A percentile compares a stretch with the other conserved stretches of the same genome.
Evolutionary conservation across 2,113 vertebrate genomes (phyloP).

Genomic region (Muntiacus reevesi): DNA sequence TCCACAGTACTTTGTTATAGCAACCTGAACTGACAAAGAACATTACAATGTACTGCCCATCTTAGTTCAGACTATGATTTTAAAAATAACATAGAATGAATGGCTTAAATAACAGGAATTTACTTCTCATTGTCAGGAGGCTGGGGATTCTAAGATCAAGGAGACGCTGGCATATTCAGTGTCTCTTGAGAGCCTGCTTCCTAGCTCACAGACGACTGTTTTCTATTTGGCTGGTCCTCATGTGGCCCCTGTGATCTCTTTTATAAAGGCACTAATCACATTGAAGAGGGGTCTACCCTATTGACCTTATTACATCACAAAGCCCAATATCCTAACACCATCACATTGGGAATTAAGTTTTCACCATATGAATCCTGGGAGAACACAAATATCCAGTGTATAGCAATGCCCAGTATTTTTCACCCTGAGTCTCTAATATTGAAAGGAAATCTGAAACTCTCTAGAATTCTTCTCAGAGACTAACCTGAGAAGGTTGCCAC

Average conservation of each 20-base stretch:
- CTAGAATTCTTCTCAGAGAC: neutral
- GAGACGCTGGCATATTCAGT: neutral
- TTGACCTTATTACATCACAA: neutral
- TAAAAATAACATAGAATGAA: neutral
- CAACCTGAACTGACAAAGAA: neutral
- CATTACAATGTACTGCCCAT: neutral
- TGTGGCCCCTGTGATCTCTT: neutral
- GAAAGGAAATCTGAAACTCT: neutral
- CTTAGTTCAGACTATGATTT: neutral
- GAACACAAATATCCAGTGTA: neutral
- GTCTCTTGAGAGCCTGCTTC: neutral
- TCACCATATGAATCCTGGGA: neutral
- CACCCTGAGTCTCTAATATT: neutral
- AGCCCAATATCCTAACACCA: neutral
- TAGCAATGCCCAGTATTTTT: neutral
- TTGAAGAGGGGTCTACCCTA: neutral
- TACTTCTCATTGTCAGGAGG: neutral
- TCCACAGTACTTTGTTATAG: neutral
- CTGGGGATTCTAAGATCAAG: neutral
- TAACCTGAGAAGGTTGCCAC: neutral
- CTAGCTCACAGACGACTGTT: neutral
- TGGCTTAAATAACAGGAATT: neutral
- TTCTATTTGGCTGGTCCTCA: neutral
- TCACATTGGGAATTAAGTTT: neutral
- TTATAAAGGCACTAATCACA: neutral